These are phyloP conservation scores for Periplaneta americana DNA, from an alignment of 1,140 invertebrate genomes.

Conservation along the genomic window DNA sequence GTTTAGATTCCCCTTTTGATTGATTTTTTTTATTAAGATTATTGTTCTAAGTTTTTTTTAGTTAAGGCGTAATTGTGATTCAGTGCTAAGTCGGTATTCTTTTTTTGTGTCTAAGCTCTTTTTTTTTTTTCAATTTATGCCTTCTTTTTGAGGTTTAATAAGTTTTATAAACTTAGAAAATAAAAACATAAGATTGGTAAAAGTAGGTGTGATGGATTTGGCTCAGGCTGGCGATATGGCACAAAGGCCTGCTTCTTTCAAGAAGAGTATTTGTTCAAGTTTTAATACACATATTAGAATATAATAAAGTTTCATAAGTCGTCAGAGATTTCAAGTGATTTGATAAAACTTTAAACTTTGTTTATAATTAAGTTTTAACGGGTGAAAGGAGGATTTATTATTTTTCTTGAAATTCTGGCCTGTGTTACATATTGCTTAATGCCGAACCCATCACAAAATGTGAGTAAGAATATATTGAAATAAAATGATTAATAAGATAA, in stretches of 20 bases:
- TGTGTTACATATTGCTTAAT: not conserved
- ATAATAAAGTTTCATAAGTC: not conserved
- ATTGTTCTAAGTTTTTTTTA: not conserved
- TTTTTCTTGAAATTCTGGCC: not conserved
- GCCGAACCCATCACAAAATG: not conserved
- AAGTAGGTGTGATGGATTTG: not conserved
- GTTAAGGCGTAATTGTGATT: not conserved
- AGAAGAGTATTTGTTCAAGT: not conserved
- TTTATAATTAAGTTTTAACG: not conserved
- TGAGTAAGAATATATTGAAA: not conserved
- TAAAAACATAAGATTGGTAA: not conserved
- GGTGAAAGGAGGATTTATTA: not conserved
- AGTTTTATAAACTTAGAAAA: not conserved
- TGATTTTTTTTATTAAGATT: not conserved
- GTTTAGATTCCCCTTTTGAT: conserved; percentile 22
- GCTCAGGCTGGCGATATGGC: not conserved
- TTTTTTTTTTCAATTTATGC: not conserved
- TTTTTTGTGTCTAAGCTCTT: not conserved
- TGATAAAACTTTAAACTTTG: not conserved
- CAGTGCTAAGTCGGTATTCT: not conserved
- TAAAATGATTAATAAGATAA: not conserved
- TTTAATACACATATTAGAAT: not conserved
- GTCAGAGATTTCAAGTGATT: not conserved
- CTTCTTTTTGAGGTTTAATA: not conserved
- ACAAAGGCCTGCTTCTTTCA: not conserved